Percentiles rank a stretch among this genome's conserved stretches.
Conservation (phyloP, 2,797 vertebrate species). For the Onychomys arenicola region DNA sequence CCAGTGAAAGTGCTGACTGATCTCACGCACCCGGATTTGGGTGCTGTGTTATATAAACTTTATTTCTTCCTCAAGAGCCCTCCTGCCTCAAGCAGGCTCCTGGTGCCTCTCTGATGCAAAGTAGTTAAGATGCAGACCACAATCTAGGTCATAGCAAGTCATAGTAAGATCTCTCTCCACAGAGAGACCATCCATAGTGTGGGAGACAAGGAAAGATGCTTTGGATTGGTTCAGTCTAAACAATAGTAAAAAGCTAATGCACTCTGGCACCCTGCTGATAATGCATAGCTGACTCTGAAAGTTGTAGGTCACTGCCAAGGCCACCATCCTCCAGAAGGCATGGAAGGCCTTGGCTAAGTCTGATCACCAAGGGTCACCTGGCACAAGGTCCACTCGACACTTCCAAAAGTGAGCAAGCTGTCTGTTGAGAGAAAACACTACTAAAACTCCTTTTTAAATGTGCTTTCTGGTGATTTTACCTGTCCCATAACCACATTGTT, state of each 20-base stretch:
- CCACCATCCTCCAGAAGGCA: background rate
- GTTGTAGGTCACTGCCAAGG: background rate
- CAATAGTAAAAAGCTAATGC: background rate
- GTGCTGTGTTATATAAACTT: background rate
- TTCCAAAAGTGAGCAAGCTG: background rate
- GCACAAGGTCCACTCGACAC: background rate
- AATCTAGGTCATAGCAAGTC: background rate
- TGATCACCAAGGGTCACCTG: background rate
- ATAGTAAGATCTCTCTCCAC: background rate
- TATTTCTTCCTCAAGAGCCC: constrained; percentile 6
- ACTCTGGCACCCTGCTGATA: background rate
- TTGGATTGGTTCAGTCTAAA: background rate
- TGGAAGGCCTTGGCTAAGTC: background rate
- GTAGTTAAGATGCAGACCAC: constrained; percentile 49
- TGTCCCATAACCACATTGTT: background rate
- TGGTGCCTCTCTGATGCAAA: constrained; percentile 33
- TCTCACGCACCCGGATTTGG: background rate
- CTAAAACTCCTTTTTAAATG: constrained; percentile 7
- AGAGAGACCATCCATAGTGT: background rate
- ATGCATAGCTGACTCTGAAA: background rate
- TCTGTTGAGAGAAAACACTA: background rate
- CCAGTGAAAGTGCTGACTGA: constrained; percentile 12
- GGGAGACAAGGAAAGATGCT: background rate
- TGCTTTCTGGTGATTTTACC: background rate
- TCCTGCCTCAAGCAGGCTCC: constrained; percentile 26